A percentile compares a stretch with the other conserved stretches of the same genome.
Conservation (phyloP, 2,797 vertebrate genomes). For the Columba guinea region DNA sequence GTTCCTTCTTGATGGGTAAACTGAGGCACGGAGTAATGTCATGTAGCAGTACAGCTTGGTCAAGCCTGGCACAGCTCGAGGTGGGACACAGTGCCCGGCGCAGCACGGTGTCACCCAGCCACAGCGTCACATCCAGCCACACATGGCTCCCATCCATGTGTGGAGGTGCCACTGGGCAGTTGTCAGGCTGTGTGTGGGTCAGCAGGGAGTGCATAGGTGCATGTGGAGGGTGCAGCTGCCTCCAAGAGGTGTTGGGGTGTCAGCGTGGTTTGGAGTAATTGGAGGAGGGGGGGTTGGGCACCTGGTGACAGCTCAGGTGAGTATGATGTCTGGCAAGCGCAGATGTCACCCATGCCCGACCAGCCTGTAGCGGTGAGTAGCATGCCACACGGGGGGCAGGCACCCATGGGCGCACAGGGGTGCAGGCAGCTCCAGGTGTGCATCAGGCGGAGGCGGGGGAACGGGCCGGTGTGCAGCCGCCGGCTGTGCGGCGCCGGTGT, state of each 20-base stretch:
- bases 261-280: rapidly evolving
- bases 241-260: background rate
- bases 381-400: background rate
- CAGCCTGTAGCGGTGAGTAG: background rate
- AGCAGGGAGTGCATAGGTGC: background rate
- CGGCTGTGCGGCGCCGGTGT: background rate
- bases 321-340: background rate
- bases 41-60: background rate
- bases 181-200: background rate
- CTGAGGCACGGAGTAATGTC: background rate
- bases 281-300: background rate
- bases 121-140: background rate
- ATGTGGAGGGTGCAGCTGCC: background rate
- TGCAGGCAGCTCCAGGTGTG: slow-evolving; percentile 6
- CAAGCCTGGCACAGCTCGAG: background rate
- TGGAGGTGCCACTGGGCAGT: no score
- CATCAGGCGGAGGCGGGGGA: background rate
- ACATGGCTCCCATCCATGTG: background rate
- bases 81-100: rapidly evolving
- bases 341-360: background rate
- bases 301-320: background rate
- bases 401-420: background rate
- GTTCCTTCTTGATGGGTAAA: background rate
- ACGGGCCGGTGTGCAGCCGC: background rate
- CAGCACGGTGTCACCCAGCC: background rate